These are phyloP conservation scores for Pogonomyrmex barbatus DNA, from an alignment of 1,140 invertebrate species.

Conservation along the genomic window DNA sequence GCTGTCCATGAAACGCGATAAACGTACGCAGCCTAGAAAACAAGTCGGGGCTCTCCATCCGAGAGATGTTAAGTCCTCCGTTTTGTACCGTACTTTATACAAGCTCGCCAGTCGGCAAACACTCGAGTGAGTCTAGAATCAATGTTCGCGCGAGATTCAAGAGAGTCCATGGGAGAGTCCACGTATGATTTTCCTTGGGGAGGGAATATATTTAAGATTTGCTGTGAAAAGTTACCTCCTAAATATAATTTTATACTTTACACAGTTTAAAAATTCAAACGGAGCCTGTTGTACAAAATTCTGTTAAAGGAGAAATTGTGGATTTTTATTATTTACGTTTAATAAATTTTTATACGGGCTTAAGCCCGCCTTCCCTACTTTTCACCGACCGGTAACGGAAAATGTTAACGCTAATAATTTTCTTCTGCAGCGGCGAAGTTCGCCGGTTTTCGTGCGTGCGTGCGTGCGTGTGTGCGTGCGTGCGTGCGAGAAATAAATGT, in stretches of 20 bases:
- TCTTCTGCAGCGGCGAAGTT: background rate
- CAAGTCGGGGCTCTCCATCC: background rate
- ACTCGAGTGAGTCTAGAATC: constrained; percentile 15
- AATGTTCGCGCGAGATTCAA: background rate
- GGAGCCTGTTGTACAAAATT: background rate
- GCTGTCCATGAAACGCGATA: constrained; percentile 62
- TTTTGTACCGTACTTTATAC: constrained; percentile 11
- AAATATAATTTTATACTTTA: background rate
- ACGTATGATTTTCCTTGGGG: background rate
- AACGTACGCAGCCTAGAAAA: constrained; percentile 57
- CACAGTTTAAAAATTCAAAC: background rate
- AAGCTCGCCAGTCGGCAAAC: constrained; percentile 10
- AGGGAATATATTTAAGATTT: background rate
- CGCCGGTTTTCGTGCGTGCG: background rate
- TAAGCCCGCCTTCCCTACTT: too few relatives aligned
- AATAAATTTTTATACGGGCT: too few relatives aligned
- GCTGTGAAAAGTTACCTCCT: background rate
- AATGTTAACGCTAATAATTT: constrained; percentile 44
- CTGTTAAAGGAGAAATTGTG: background rate
- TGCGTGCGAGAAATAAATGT: constrained; percentile 39
- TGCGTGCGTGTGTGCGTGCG: background rate
- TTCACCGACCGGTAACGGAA: constrained; percentile 5
- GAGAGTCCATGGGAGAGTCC: background rate
- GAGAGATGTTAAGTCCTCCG: constrained; percentile 1
- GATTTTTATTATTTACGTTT: background rate